Evolutionary conservation across 1,140 invertebrate species (phyloP), one percentile per base, ranked within the genome.

Genomic region (Ostrea edulis): DNA sequence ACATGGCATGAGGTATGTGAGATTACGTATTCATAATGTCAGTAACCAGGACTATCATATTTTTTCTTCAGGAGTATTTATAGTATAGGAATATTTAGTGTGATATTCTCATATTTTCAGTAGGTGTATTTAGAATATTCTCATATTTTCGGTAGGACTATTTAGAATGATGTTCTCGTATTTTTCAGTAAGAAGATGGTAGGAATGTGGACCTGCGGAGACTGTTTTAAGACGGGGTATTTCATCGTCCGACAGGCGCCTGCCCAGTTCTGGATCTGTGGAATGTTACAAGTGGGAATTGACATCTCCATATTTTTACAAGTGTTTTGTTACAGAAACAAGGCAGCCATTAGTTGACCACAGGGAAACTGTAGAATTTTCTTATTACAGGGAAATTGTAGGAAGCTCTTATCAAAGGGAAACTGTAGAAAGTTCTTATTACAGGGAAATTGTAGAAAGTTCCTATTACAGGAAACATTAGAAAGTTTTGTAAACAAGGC

Each of bases 161-260:
- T 29, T 25, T 44, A 35, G 22, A 17, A 77, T n/a, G 35, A 77
- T 17, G 25, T 77, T 44, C 55, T 20, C 71, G 25, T 77, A 8
- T 87, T 91, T 95, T 95, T 86, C 93, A 96, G 96, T 92, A 95
- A 96, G 85, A 96, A 96, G 91, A 99, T 99, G 99, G 99, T 99
- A 58, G 95, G 97, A 25, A 98, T 99, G 97, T 99, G 99, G 99
- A 98, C 98, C 12, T 96, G 94, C 88, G 96, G 96, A 91, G 99
- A 99, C 96, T 95, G 98, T 68, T 99, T 99, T 94, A 99, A 99
- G 96, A 99, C 99, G 89, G 96, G 97, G 84, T 99, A 99, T 95
- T 99, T 99, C 95, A 96, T 99, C 87, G 94, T 98, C 85, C 96
- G 98, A 91, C 96, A 97, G 90, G 97, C 98, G 14, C 99, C 99